A percentile compares a stretch with the other conserved stretches of the same genome.
These are phyloP conservation scores for Tenthredo livida DNA, from an alignment of 2,888 invertebrate species.

Conservation along the genomic window DNA sequence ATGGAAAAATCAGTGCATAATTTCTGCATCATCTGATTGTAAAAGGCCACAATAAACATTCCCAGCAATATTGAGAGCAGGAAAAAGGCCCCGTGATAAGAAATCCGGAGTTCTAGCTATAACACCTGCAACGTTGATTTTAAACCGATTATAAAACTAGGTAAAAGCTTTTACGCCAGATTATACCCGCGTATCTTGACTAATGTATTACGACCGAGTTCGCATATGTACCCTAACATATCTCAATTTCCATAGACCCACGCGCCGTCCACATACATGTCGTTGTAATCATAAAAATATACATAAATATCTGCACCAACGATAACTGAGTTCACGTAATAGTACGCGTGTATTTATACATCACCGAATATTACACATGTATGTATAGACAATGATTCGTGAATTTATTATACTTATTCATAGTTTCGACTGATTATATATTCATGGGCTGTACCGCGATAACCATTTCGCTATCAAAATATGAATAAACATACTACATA, in stretches of 20 bases:
- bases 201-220: slow-evolving; percentile 18
- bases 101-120: background rate
- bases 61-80: background rate
- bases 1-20: background rate
- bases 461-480: background rate
- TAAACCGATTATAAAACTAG: background rate
- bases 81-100: background rate
- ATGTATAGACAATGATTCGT: background rate
- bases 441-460: background rate
- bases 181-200: slow-evolving; percentile 14
- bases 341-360: background rate
- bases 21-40: background rate
- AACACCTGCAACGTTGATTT: background rate
- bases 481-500: background rate
- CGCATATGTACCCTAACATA: background rate
- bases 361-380: background rate
- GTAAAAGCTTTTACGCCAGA: background rate
- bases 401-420: background rate
- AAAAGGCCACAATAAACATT: background rate
- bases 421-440: background rate
- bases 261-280: background rate
- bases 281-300: background rate
- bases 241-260: slow-evolving; percentile 23
- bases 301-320: background rate
- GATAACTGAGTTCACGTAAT: background rate